phyloP scores from a whole-genome alignment of 2,888 invertebrate species.

The Lithophane socia region DNA sequence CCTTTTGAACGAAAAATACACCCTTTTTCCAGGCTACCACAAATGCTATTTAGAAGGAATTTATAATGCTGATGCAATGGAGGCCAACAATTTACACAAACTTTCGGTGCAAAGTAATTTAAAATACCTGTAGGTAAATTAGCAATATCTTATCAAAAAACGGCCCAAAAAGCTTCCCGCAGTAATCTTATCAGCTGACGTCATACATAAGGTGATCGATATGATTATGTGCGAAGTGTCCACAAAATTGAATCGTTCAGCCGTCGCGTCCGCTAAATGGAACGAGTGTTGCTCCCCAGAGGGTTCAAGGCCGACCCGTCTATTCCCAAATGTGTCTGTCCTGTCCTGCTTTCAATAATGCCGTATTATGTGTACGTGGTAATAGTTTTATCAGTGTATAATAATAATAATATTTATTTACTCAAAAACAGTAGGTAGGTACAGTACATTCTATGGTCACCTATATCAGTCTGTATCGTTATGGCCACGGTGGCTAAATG shows the following conservation, averaged over 20 bases:
- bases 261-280: constrained; percentile 63
- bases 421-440: too few relatives aligned
- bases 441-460: too few relatives aligned
- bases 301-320: constrained; percentile 71
- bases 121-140: constrained; percentile 33
- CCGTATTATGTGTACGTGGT: constrained; percentile 16
- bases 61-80: background rate
- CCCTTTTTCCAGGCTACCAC: too few relatives aligned
- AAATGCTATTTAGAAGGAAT: background rate
- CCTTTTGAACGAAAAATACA: background rate
- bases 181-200: constrained; percentile 64
- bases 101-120: background rate
- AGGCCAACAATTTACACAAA: background rate
- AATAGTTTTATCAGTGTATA: constrained; percentile 38
- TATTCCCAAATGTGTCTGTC: constrained; percentile 60
- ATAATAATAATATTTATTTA: too few relatives aligned
- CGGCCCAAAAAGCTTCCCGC: constrained; percentile 50
- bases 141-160: constrained; percentile 34
- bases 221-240: constrained; percentile 57
- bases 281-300: constrained; percentile 66
- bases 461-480: constrained; percentile 11
- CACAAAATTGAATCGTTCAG: constrained; percentile 64
- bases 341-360: constrained; percentile 8
- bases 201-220: constrained; percentile 63
- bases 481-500: constrained; percentile 2